These are phyloP conservation scores for Colistium nudipinnis DNA, from an alignment of 2,113 vertebrate species.

Conservation along the genomic window DNA sequence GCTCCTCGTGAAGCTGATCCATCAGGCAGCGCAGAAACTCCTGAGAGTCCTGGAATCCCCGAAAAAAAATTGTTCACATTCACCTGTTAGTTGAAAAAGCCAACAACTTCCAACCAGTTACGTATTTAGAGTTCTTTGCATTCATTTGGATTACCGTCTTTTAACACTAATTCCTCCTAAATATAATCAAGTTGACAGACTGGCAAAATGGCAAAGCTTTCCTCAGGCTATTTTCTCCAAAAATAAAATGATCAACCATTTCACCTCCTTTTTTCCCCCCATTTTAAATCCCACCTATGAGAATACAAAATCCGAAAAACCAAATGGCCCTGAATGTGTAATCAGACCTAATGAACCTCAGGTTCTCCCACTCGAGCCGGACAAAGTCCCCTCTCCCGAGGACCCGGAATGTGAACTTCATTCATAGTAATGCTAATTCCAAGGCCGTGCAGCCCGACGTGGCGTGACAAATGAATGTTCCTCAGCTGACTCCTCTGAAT, in stretches of 20 bases:
- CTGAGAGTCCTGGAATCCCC: constrained; percentile 89
- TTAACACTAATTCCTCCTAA: constrained; percentile 5
- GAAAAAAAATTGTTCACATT: neutral
- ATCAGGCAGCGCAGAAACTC: constrained; percentile 98
- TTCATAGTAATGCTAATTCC: constrained; percentile 62
- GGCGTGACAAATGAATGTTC: constrained; percentile 72
- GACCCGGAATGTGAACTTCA: constrained; percentile 55
- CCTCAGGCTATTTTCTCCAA: neutral
- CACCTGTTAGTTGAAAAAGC: neutral
- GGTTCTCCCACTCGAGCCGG: constrained; percentile 46
- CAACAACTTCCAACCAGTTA: constrained; percentile 11
- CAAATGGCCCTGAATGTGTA: constrained; percentile 48
- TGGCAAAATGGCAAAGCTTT: constrained; percentile 28
- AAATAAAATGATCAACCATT: constrained; percentile 39
- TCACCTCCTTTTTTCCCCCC: constrained; percentile 26
- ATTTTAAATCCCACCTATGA: constrained; percentile 27
- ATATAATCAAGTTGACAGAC: constrained; percentile 16
- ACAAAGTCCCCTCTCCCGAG: constrained; percentile 43
- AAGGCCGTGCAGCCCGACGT: constrained; percentile 44
- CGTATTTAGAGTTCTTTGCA: neutral
- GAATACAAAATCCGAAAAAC: constrained; percentile 30
- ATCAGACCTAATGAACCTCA: constrained; percentile 59
- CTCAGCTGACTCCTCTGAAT: constrained; percentile 54
- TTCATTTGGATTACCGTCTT: neutral
- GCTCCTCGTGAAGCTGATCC: constrained; percentile 98